phyloP scores from a whole-genome alignment of 23 tunicate genomes.

The Pegea sp. region DNA sequence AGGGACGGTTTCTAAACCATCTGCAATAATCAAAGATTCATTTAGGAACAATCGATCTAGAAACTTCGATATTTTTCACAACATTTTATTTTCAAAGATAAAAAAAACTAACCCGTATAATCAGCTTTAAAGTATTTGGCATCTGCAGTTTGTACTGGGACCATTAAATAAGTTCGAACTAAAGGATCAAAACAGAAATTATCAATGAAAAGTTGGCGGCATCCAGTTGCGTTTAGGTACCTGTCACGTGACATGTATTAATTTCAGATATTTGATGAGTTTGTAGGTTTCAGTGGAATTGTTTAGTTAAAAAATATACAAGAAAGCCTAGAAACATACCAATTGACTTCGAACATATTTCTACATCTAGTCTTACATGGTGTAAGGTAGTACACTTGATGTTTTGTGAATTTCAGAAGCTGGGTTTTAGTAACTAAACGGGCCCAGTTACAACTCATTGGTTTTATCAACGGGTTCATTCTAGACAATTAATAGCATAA shows the following conservation, averaged over 20 bases:
- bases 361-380: constrained; percentile 70
- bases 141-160: constrained; percentile 9
- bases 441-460: constrained; percentile 53
- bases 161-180: constrained; percentile 18
- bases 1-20: constrained; percentile 53
- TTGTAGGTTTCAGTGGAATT: not conserved
- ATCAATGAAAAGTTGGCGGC: constrained; percentile 18
- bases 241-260: constrained; percentile 2
- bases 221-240: constrained; percentile 17
- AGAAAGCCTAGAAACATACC: constrained; percentile 9
- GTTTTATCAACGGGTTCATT: constrained; percentile 31
- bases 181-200: constrained; percentile 55
- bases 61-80: too few relatives aligned
- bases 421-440: constrained; percentile 28
- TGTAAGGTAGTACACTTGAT: constrained; percentile 41
- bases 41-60: too few relatives aligned
- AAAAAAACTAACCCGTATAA: constrained; percentile 32
- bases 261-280: not conserved
- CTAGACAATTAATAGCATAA: constrained; percentile 4
- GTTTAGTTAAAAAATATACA: not conserved
- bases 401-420: constrained; percentile 1
- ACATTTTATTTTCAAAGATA: too few relatives aligned
- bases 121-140: constrained; percentile 43
- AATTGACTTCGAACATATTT: constrained; percentile 41
- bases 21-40: constrained; percentile 3